phyloP scores from a whole-genome alignment of 1,140 invertebrate genomes.

The Caenorhabditis brenneri region DNA sequence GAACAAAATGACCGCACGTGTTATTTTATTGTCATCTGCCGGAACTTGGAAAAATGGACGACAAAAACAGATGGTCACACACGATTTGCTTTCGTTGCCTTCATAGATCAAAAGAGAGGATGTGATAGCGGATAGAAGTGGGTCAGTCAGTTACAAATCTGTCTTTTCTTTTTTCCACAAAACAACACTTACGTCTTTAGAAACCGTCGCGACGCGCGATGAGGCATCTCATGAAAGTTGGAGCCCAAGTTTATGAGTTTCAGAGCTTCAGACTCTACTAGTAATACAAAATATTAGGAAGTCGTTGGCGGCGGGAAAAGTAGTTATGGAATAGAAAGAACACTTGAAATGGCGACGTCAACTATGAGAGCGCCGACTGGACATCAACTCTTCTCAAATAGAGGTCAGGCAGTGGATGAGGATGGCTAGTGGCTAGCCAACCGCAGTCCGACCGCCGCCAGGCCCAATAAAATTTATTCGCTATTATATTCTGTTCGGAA shows the following conservation, averaged over 20 bases:
- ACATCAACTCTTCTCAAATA: constrained; percentile 41
- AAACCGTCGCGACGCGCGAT: background rate
- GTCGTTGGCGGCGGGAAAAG: background rate
- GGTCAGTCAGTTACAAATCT: constrained; percentile 18
- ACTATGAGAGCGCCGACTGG: constrained; percentile 18
- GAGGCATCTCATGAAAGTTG: constrained; percentile 5
- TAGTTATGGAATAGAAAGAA: background rate
- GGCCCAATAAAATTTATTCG: constrained; percentile 41
- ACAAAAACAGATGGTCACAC: constrained; percentile 23
- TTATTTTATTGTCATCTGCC: constrained; percentile 16
- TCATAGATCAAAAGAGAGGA: constrained; percentile 15
- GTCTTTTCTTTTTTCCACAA: background rate
- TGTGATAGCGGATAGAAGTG: constrained; percentile 29
- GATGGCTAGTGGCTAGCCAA: constrained; percentile 34
- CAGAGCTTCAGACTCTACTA: no score
- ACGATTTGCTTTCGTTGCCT: background rate
- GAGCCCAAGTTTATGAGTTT: background rate
- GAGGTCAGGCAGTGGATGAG: constrained; percentile 36
- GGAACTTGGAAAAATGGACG: background rate
- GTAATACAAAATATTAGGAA: background rate
- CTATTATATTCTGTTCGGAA: constrained; percentile 41
- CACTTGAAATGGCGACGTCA: constrained; percentile 32
- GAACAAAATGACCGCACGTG: background rate
- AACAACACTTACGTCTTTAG: constrained; percentile 32
- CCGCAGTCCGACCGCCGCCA: constrained; percentile 27